phyloP scores from a whole-genome alignment of 23 tunicate genomes.

The Halocynthia aurantium region DNA sequence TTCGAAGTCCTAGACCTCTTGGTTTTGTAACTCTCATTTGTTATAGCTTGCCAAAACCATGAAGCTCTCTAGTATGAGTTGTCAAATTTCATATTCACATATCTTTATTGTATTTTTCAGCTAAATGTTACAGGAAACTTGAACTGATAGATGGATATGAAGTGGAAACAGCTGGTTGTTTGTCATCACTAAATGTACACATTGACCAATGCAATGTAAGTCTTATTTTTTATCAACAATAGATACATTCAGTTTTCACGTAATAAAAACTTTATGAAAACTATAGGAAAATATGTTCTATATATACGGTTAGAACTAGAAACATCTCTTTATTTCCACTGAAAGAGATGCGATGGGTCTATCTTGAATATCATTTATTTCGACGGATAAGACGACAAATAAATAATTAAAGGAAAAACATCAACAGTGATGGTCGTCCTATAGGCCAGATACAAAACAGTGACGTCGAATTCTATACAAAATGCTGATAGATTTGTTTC shows the following conservation, averaged over 20 bases:
- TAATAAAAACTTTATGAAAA: background rate
- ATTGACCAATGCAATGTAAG: constrained; percentile 82
- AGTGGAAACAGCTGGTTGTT: constrained; percentile 68
- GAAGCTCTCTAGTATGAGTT: background rate
- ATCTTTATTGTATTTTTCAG: constrained; percentile 13
- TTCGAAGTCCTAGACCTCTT: too few species aligned
- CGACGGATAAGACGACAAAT: background rate
- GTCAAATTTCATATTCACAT: background rate
- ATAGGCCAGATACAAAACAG: too few species aligned
- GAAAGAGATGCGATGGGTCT: too few species aligned
- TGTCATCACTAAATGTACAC: constrained; percentile 21
- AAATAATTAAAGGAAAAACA: background rate
- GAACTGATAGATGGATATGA: constrained; percentile 30
- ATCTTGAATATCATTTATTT: background rate
- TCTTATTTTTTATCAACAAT: background rate
- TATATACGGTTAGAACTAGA: too few species aligned
- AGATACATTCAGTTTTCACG: background rate
- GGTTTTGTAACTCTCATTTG: too few species aligned
- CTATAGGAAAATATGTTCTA: background rate
- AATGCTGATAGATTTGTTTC: background rate
- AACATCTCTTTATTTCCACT: too few species aligned
- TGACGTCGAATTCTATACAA: too few species aligned
- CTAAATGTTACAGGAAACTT: constrained; percentile 53
- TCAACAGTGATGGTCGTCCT: too few species aligned
- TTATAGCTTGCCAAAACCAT: background rate